Conservation (phyloP, 2,113 vertebrate species). For the Triplophysa tibetana region DNA sequence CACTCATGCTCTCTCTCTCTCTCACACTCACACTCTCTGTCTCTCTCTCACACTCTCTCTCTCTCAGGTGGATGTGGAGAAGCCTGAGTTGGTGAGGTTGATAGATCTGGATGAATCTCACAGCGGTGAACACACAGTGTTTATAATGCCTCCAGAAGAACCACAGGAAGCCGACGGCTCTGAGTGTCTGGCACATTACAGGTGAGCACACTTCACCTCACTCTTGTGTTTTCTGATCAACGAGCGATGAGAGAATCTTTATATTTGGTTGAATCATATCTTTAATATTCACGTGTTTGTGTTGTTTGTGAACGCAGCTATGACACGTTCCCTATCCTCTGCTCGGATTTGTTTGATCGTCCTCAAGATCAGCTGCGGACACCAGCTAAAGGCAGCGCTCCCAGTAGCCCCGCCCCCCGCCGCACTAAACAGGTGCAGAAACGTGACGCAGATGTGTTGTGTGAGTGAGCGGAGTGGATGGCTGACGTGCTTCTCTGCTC, state of each 20-base stretch:
- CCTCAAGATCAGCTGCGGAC: constrained; percentile 80
- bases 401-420: constrained; percentile 89
- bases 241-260: too few relatives aligned
- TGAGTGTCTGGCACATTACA: constrained; percentile 79
- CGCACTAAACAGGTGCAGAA: constrained; percentile 88
- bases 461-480: too few relatives aligned
- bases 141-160: constrained; percentile 91
- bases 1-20: too few relatives aligned
- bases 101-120: constrained; percentile 87
- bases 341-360: constrained; percentile 81
- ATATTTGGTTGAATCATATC: too few relatives aligned
- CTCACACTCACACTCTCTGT: too few relatives aligned
- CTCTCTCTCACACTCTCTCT: not conserved
- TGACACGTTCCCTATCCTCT: constrained; percentile 84
- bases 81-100: constrained; percentile 78
- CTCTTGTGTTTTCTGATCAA: too few relatives aligned
- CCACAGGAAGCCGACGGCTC: constrained; percentile 76
- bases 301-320: constrained; percentile 72
- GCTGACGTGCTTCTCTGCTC: not conserved
- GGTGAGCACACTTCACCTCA: constrained; percentile 64
- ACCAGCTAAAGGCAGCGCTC: constrained; percentile 83
- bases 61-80: constrained; percentile 84
- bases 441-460: not conserved
- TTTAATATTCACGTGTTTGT: not conserved
- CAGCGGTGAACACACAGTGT: constrained; percentile 89